Evolutionary conservation across 2,797 vertebrate genomes (phyloP), one percentile per base, ranked within the genome.

Genomic region (Huso huso): DNA sequence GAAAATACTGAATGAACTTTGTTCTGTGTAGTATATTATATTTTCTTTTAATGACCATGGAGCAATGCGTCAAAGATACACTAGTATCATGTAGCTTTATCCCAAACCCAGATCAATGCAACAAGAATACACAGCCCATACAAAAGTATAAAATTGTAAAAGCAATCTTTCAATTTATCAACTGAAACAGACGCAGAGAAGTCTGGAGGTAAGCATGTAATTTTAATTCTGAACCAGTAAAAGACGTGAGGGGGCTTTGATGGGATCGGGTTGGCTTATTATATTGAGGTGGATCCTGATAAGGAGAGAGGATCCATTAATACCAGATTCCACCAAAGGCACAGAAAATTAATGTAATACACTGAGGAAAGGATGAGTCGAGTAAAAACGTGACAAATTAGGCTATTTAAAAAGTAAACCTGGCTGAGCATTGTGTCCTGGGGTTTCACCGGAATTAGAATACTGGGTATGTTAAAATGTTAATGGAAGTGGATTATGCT

Each of bases 81-180:
- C 37, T 37, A 37, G 37, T 37, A 37, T 37, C 11, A 7, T 48
- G 18, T 62, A 48, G 23, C 13, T 48, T 62, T 48, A n/a, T 58
- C 37, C 11, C 61, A 23, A 18, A 10, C 6, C 12, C 55, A 58
- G 55, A n/a, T 11, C 9, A 58, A 58, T 7, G 15, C 12, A 58
- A 6, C 55, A 51, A 50, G 10, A 15, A 52, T 49, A 62, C 63
- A 61, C 23, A 66, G 52, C 37, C 53, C 7, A 55, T 37, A 37
- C n/a, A 48, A 61, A 66, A 63, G 48, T 59, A 37, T 12, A 65
- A 61, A 59, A 37, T 10, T 7, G 49, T 48, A 48, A 61, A 67
- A 52, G 49, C 48, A 72, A 72, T 72, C 68, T 71, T 67, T 71
- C 68, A 68, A 66, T 74, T 70, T 58, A 74, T 72, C 68, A 59